Evolutionary conservation across 2,113 vertebrate genomes (phyloP), one percentile per base, ranked within the genome.

Genomic region (Rallus limicola): DNA sequence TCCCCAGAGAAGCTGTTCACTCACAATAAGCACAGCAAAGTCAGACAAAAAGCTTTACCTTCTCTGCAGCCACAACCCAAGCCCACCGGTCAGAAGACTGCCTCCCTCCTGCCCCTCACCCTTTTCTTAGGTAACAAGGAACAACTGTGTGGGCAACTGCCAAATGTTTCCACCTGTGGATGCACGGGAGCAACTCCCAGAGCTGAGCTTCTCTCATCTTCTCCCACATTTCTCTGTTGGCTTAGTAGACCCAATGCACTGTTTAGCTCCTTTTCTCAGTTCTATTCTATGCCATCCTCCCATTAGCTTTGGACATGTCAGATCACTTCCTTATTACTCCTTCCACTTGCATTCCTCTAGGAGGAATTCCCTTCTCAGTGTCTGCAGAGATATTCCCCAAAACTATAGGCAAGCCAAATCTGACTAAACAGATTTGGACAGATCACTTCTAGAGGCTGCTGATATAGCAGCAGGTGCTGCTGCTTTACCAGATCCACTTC

Each of bases 21-120:
- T 71, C 53, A 60, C 18, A 3, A 20, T 8, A 29, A 46, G 26
- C 16, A 15, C 3, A 44, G 24, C 0, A 1, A 84, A 76, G 18
- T 38, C 33, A 81, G 38, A 64, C 16, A 79, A 74, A 82, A 71
- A 68, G 34, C 13, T 29, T 58, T 70, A 46, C 44, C 40, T 76
- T 40, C 48, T 28, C 34, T 15, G 3, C 46, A 60, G 14, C 13
- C 46, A 6, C 40, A 82, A 7, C 28, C n/a, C 48, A 46, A 64
- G 19, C 5, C 4, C 44, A 8, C 13, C 2, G 3, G 3, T 16
- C 36, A 29, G 3, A 19, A 68, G 3, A 10, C 14, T 17, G 1
- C 78, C 16, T 23, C 55, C 12, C 8, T 14, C 25, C 15, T 31
- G 5, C 24, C 36, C 50, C 24, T 11, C 16, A 9, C 36, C 26